These are phyloP conservation scores for Varecia variegata DNA, from an alignment of 2,797 vertebrate genomes.

Conservation along the genomic window DNA sequence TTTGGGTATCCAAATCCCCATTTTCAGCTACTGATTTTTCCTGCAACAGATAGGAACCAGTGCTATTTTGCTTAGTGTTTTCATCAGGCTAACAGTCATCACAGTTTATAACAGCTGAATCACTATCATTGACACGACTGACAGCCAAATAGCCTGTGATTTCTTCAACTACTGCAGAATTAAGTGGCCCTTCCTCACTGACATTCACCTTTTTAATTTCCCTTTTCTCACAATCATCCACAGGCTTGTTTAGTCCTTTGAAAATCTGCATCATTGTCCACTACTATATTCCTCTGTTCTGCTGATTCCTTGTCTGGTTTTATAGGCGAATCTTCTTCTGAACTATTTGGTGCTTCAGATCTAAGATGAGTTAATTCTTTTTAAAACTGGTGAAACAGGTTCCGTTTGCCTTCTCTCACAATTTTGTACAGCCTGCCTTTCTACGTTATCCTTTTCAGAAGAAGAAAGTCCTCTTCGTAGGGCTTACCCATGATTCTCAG, in stretches of 20 bases:
- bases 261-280: constrained; percentile 87
- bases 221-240: constrained; percentile 91
- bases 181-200: constrained; percentile 83
- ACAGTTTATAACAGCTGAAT: constrained; percentile 86
- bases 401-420: constrained; percentile 87
- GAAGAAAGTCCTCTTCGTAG: constrained; percentile 92
- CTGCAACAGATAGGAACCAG: constrained; percentile 81
- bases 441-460: constrained; percentile 92
- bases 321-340: constrained; percentile 88
- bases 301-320: constrained; percentile 87
- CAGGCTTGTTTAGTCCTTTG: constrained; percentile 85
- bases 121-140: constrained; percentile 92
- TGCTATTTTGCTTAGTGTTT: constrained; percentile 81
- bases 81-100: constrained; percentile 84
- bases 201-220: constrained; percentile 88
- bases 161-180: constrained; percentile 83
- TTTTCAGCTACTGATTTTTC: constrained; percentile 89
- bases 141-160: constrained; percentile 88
- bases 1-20: constrained; percentile 84
- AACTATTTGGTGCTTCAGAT: constrained; percentile 91
- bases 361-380: constrained; percentile 94
- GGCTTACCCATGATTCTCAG: constrained; percentile 90
- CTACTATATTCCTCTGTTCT: constrained; percentile 84
- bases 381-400: constrained; percentile 90
- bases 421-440: constrained; percentile 89